Conservation (phyloP, 2,113 vertebrate genomes). For the Planiliza haematocheilus region DNA sequence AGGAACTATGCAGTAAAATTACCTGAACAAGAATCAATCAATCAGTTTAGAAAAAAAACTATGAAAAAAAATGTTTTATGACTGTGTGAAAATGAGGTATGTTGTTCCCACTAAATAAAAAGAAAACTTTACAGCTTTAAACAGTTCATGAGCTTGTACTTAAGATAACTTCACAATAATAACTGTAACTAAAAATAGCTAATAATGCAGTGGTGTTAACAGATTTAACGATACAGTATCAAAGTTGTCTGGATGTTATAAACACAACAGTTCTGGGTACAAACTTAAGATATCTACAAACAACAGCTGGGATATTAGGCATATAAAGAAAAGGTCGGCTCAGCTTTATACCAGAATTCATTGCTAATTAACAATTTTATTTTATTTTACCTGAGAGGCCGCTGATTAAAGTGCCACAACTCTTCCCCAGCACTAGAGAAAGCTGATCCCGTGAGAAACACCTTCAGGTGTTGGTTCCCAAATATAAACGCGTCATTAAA, state of each 20-base stretch:
- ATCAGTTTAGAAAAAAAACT: too few relatives aligned
- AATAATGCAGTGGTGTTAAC: background rate
- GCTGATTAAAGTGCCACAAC: conserved; percentile 33
- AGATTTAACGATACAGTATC: background rate
- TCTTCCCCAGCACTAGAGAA: conserved; percentile 3
- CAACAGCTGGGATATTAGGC: background rate
- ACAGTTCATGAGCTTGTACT: background rate
- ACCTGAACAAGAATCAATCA: too few relatives aligned
- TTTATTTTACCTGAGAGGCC: background rate
- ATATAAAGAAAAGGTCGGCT: background rate
- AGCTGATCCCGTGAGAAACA: conserved; percentile 46
- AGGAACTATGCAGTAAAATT: too few relatives aligned
- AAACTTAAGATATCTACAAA: background rate
- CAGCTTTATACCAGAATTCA: too few relatives aligned
- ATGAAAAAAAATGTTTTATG: too few relatives aligned
- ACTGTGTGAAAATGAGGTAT: background rate
- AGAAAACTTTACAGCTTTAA: background rate
- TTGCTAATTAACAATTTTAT: background rate
- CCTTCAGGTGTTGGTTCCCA: conserved; percentile 40
- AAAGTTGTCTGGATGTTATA: background rate
- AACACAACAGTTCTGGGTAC: conserved; percentile 2
- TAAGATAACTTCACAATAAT: background rate
- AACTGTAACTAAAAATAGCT: background rate
- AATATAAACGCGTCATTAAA: conserved; percentile 17
- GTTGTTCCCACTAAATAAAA: background rate